phyloP scores from a whole-genome alignment of 64 coral and sea anemone species.

The Stylophora pistillata region DNA sequence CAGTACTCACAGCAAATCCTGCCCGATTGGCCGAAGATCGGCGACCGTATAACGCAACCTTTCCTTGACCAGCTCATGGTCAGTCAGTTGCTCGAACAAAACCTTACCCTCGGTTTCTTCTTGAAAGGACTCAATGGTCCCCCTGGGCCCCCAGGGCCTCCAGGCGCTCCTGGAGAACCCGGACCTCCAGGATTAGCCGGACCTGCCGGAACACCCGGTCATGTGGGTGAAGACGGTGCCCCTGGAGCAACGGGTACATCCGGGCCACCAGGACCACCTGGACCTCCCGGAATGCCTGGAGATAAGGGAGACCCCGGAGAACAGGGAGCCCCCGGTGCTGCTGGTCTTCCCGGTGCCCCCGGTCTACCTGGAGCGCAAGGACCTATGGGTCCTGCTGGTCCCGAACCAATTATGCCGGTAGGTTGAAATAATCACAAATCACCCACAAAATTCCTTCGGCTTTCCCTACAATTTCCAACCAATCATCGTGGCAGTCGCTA shows the following conservation, averaged over 20 bases:
- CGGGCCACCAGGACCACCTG: slow-evolving; percentile 91
- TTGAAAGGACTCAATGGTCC: slow-evolving; percentile 99
- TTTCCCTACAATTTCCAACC: no score
- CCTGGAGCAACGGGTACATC: slow-evolving; percentile 93
- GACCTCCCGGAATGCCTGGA: slow-evolving; percentile 98
- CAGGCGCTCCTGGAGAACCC: slow-evolving; percentile 87
- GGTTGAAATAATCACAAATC: slow-evolving; percentile 8
- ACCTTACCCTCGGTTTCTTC: slow-evolving; percentile 99
- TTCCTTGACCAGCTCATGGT: slow-evolving; percentile 99
- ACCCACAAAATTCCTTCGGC: no score
- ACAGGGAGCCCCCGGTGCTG: slow-evolving; percentile 95
- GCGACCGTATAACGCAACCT: slow-evolving; percentile 99
- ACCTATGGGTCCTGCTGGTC: slow-evolving; percentile 81
- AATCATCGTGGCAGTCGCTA: no score
- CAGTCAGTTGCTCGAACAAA: slow-evolving; percentile 98
- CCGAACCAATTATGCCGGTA: slow-evolving; percentile 98
- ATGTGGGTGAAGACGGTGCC: slow-evolving; percentile 99
- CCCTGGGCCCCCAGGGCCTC: slow-evolving; percentile 88
- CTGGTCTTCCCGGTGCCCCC: slow-evolving; percentile 97
- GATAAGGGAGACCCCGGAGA: slow-evolving; percentile 97
- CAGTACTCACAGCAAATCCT: slow-evolving; percentile 91
- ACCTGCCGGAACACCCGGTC: slow-evolving; percentile 86
- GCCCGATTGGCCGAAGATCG: slow-evolving; percentile 99
- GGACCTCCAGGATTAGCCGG: slow-evolving; percentile 83
- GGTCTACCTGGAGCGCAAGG: slow-evolving; percentile 91